phyloP scores from a whole-genome alignment of 2,797 vertebrate species.

The Rhyacichthys aspro region DNA sequence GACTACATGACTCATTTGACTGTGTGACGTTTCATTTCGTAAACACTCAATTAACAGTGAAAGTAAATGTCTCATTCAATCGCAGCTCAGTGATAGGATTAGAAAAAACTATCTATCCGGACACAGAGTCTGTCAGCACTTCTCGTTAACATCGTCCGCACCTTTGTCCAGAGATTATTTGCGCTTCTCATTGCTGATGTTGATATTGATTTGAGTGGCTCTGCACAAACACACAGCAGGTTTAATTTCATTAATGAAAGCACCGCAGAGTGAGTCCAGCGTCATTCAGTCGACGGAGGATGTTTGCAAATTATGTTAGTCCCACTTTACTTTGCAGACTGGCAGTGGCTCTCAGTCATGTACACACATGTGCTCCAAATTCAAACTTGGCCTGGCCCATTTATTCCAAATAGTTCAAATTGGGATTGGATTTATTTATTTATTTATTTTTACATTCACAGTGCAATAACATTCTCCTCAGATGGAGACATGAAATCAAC shows the following conservation, averaged over 20 bases:
- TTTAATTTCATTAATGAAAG: conserved; percentile 34
- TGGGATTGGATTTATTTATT: conserved; percentile 19
- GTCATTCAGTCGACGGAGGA: not conserved
- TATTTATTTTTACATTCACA: conserved; percentile 3
- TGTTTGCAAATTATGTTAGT: conserved; percentile 24
- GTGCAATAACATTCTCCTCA: conserved; percentile 22
- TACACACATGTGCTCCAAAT: conserved; percentile 17
- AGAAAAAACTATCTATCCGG: not conserved
- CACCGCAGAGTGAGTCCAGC: conserved; percentile 1
- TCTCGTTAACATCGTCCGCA: conserved; percentile 8
- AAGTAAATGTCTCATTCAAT: not conserved
- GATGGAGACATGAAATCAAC: conserved; percentile 26
- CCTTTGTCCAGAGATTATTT: conserved; percentile 26
- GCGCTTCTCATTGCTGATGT: not conserved
- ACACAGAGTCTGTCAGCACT: not conserved
- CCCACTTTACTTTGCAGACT: conserved; percentile 8
- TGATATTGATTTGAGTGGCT: conserved; percentile 17
- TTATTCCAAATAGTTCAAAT: conserved; percentile 29
- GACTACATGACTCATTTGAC: too few relatives aligned
- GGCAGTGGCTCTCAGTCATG: conserved; percentile 1
- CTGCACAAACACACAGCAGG: conserved; percentile 25
- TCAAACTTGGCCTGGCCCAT: conserved; percentile 6
- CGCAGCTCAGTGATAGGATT: conserved; percentile 10
- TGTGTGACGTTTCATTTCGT: too few relatives aligned
- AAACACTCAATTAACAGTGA: not conserved